Base-by-base conservation (phyloP, 2,797 vertebrate genomes). In the Tenualosa thibaudeaui region DNA sequence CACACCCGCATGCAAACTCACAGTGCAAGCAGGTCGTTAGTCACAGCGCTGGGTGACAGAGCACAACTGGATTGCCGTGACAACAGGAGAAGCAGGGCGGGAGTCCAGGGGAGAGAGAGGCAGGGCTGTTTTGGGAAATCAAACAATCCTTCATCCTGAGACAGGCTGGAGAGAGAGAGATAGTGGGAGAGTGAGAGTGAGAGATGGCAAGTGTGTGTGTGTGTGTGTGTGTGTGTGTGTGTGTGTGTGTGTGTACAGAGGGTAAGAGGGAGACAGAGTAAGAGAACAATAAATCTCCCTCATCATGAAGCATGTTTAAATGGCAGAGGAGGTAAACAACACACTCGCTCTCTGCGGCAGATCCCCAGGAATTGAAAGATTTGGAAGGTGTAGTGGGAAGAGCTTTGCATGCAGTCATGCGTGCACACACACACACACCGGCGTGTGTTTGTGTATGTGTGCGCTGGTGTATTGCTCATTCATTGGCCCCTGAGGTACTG, bases 231-330 rank as follows among this genome's bases (percentile, higher is more conserved):
- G 54, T 56, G 54, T 65, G 62, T 10, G 86, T 85, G 82, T 49
- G 85, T n/a, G 78, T 53, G 84, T 24, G 82, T 43, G 37, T 8
- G 31, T 46, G 62, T 9, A 26, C 31, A 46, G 83, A 62, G 84
- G 6, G 56, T 86, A 81, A n/a, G 78, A 65, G 82, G 56, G 13
- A 46, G 43, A 10, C 24, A n/a, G 56, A 83, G 88, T 19, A 84
- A 89, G 89, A 87, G 56, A 8, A 26, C 86, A 86, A 65, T 75
- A 75, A 75, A 75, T 75, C 68, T 37, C 15, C 17, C 19, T 40
- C 31, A 37, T 75, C 68, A 19, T 75, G 68, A 75, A 40, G 68
- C 68, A 75, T 75, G 43, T 75, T 75, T 75, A 75, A 75, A 43
- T 75, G 68, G 37, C 68, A 75, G 68, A 75, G 68, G 31, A 68